A percentile compares a stretch with the other conserved stretches of the same genome.
These are phyloP conservation scores for Sciurus carolinensis DNA, from an alignment of 2,797 vertebrate species.

Conservation along the genomic window DNA sequence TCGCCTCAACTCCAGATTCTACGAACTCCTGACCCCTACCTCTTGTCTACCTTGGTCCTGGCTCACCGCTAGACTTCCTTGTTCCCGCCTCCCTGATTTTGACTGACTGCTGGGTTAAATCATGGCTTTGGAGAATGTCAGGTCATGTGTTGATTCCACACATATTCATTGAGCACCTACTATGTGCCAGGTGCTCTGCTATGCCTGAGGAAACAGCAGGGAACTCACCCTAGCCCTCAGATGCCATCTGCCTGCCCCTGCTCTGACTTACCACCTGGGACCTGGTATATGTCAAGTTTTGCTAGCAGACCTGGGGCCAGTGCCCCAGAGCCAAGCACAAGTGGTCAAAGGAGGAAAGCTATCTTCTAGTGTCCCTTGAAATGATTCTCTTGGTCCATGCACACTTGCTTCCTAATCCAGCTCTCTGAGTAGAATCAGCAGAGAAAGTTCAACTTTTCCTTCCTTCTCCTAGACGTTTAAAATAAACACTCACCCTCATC, in stretches of 20 bases:
- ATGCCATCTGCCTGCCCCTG: background rate
- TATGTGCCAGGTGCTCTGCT: no score
- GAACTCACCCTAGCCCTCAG: background rate
- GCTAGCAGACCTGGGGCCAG: background rate
- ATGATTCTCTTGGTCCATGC: rapidly evolving
- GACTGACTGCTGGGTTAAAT: background rate
- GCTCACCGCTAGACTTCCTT: background rate
- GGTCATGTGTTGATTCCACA: background rate
- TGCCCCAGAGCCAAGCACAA: background rate
- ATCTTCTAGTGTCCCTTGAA: background rate
- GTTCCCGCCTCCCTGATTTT: background rate
- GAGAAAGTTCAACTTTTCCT: background rate
- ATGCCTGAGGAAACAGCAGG: background rate
- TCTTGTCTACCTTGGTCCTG: background rate
- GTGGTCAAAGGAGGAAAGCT: rapidly evolving
- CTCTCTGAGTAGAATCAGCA: background rate
- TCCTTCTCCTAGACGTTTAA: background rate
- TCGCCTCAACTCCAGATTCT: background rate
- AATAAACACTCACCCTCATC: no score
- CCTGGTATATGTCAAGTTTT: background rate
- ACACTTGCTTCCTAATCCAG: background rate
- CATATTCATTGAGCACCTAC: background rate
- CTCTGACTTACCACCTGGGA: background rate
- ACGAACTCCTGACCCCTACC: background rate
- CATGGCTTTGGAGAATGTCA: background rate